Conservation (phyloP, 2,888 invertebrate genomes). For the Laothoe populi region DNA sequence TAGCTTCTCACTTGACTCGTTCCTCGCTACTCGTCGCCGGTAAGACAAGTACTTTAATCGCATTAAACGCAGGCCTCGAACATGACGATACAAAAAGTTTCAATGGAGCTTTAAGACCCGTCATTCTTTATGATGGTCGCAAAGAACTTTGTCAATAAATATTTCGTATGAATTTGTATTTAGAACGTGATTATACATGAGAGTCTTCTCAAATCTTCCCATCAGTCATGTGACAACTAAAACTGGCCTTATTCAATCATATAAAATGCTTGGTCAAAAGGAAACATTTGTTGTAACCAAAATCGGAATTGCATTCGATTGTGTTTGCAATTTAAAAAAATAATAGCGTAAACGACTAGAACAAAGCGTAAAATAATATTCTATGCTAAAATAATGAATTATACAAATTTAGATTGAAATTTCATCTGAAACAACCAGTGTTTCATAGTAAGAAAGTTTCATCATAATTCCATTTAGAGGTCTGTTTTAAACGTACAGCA, state of each 20-base stretch:
- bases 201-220: too few species aligned
- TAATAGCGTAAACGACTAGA: not conserved
- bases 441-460: constrained; percentile 11
- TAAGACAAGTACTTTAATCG: constrained; percentile 28
- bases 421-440: not conserved
- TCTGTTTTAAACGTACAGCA: not conserved
- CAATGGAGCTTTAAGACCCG: not conserved
- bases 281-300: not conserved
- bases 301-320: not conserved
- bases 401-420: constrained; percentile 6
- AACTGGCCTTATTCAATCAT: too few species aligned
- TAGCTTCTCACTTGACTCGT: too few species aligned
- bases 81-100: constrained; percentile 30
- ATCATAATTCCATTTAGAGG: not conserved
- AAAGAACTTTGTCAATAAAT: too few species aligned
- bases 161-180: too few species aligned
- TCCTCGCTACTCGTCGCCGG: too few species aligned
- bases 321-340: not conserved
- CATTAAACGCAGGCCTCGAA: constrained; percentile 18
- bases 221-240: too few species aligned
- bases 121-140: too few species aligned
- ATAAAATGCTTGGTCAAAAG: too few species aligned
- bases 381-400: not conserved
- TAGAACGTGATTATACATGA: too few species aligned
- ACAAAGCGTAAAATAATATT: not conserved